Evolutionary conservation across 2,888 invertebrate species (phyloP).

Genomic region (Callyntrura guangdongensis): DNA sequence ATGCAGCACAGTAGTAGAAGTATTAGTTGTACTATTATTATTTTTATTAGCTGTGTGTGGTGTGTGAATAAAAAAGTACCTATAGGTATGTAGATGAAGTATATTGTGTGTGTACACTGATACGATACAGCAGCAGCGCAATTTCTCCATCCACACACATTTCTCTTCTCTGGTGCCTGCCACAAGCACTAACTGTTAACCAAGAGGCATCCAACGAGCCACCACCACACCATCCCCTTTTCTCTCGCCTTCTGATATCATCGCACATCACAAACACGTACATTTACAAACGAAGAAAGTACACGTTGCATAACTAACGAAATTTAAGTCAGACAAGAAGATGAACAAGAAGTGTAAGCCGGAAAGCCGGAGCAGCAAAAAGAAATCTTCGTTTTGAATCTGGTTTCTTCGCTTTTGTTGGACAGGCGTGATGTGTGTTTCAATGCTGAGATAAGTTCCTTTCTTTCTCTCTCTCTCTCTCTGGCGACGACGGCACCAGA

Average conservation of each 20-base stretch:
- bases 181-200: conserved; percentile 66
- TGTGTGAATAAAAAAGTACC: conserved; percentile 3
- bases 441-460: conserved; percentile 61
- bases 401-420: conserved; percentile 41
- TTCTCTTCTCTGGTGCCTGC: conserved; percentile 62
- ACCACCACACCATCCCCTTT: conserved; percentile 32
- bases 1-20: background rate
- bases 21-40: conserved; percentile 30
- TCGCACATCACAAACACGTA: conserved; percentile 75
- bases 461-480: background rate
- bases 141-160: background rate
- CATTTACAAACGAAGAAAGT: conserved; percentile 66
- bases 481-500: background rate
- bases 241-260: conserved; percentile 42
- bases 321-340: conserved; percentile 56
- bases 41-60: no score
- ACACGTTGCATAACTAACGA: conserved; percentile 76
- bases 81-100: background rate
- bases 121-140: background rate
- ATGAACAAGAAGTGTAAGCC: conserved; percentile 26
- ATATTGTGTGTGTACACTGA: background rate
- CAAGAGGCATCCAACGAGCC: conserved; percentile 55
- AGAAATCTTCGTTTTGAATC: conserved; percentile 69
- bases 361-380: conserved; percentile 13
- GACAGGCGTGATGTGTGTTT: conserved; percentile 75